Base-by-base conservation (phyloP, 2,113 vertebrate species). In the Eidolon helvum region DNA sequence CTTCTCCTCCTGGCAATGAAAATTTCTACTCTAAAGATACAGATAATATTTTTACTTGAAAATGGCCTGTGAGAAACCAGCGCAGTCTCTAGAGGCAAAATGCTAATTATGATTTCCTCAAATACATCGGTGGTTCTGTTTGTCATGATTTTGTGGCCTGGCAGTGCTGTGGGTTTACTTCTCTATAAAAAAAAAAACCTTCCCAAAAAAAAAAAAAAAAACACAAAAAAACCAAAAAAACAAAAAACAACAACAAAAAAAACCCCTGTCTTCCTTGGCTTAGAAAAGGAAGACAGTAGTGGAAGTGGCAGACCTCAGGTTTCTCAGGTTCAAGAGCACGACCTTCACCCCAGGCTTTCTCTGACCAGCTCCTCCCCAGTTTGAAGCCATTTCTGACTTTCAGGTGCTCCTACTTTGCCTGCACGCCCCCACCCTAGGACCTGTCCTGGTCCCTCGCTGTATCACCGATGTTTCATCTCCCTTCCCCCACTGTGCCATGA, bases 21-120 rank as follows among this genome's bases (percentile, higher is more conserved):
- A 57, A 68, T 77, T 96, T 78, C 77, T 72, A 63, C 94, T 94
- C 61, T 24, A 82, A 90, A 90, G 84, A 86, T 7, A 55, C 45
- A 5, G 82, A 84, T 75, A 90, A 10, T 30, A 75, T 55, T 88
- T 95, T 89, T 45, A 65, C 79, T 96, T 83, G 74, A 48, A 55
- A 82, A 87, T 18, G 35, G 19, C 80, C n/a, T 33, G 10, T 84
- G 71, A 68, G 78, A 88, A 86, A 19, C 28, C 59, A 91, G 78
- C 85, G 55, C 0, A 24, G 63, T 94, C 82, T 71, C 83, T 16
- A 89, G 86, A 89, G 92, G 74, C 55, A 79, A 84, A 95, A 95
- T 93, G 83, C 87, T 69, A 33, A 91, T 63, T 68, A 11, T 71
- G 30, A 69, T 90, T 95, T 92, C 59, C 84, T 95, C 66, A 89